A percentile compares a stretch with the other conserved stretches of the same genome.
phyloP scores from a whole-genome alignment of 2,888 invertebrate genomes.

The Rhopalosiphum nymphaeae region DNA sequence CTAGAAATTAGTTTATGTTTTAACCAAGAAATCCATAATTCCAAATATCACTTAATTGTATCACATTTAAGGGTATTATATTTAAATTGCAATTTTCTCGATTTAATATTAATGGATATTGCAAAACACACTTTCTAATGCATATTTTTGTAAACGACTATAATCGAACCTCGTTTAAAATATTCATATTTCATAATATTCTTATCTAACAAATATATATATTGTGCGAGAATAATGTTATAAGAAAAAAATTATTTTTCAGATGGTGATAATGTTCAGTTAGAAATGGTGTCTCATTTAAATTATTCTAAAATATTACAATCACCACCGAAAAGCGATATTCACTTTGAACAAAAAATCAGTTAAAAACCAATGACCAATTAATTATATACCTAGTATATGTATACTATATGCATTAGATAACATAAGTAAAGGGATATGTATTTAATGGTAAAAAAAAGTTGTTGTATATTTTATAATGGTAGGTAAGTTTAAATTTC shows the following conservation, averaged over 20 bases:
- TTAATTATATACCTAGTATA: neutral
- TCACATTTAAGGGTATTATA: slow-evolving; percentile 8
- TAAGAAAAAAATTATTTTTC: neutral
- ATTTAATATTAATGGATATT: neutral
- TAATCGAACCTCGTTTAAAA: neutral
- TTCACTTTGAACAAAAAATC: neutral
- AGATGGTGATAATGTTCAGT: neutral
- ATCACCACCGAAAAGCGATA: neutral
- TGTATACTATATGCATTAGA: neutral
- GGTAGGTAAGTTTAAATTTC: neutral
- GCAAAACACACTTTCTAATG: neutral
- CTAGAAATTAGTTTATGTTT: neutral
- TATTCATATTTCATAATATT: neutral
- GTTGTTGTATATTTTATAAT: neutral
- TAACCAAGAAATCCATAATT: neutral
- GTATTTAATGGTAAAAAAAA: neutral
- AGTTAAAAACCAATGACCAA: neutral
- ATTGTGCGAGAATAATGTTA: neutral
- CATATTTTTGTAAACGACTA: neutral
- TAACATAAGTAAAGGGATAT: neutral
- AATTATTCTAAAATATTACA: neutral
- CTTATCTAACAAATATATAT: neutral
- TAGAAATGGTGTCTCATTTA: neutral
- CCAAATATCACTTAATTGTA: neutral
- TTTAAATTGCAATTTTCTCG: neutral